Base-by-base conservation (phyloP, 2,113 vertebrate species). In the Noctilio leporinus region DNA sequence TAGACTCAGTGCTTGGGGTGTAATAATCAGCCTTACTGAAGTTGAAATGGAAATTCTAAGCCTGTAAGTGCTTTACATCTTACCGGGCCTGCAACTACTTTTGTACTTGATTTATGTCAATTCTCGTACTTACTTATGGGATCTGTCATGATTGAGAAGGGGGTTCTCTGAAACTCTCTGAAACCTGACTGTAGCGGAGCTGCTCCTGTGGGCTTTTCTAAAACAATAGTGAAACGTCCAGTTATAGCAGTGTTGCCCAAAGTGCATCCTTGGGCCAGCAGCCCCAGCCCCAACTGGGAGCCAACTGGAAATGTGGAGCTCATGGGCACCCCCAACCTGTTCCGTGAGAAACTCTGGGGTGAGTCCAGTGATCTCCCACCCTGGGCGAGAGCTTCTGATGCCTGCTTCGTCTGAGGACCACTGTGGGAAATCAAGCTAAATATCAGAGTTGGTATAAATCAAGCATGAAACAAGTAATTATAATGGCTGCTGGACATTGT, bases 11-110 rank as follows among this genome's bases (percentile, higher is more conserved):
- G 35, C 10, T 53, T 15, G 10, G 43, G 65, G 67, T 49, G 67
- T 86, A 62, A 64, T 67, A 88, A 82, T 90, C 93, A 92, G 38
- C 28, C 53, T 77, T 67, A 51, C 0, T 38, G 85, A 67, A 26
- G 30, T 28, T 65, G 72, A 72, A 93, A 83, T 64, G 57, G 64
- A 84, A 92, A 90, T 90, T 38, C 67, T 47, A 92, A 88, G 67
- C 64, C 65, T 78, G 14, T n/a, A 47, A 80, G 70, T 47, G 15
- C 35, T 38, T 92, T 38, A 43, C 11, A 28, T 72, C 95, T 76
- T 76, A 53, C 30, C 55, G 53, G 81, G 55, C 43, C 51, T 82
- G 26, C 20, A 76, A 84, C 16, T 83, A 12, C 8, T 24, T 67
- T 45, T 92, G 75, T 64, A 20, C 45, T 82, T 93, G 87, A 87